Percentiles rank a stretch among this genome's conserved stretches.
These are phyloP conservation scores for Acronicta leporina DNA, from an alignment of 2,888 invertebrate species.

Conservation along the genomic window DNA sequence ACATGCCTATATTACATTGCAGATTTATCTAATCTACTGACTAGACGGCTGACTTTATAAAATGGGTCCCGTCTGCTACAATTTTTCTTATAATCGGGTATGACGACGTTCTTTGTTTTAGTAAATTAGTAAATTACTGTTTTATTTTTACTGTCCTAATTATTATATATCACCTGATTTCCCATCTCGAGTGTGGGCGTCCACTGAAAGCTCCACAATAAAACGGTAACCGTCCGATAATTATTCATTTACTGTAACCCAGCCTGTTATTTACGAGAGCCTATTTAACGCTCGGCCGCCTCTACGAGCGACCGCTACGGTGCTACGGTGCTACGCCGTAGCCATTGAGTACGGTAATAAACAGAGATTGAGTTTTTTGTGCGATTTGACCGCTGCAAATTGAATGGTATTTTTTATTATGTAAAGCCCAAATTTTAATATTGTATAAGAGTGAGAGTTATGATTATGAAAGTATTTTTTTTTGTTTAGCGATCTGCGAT, in stretches of 20 bases:
- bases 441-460: constrained; percentile 11
- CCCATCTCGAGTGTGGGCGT: constrained; percentile 43
- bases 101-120: no score
- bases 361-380: constrained; percentile 48
- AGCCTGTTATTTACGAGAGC: constrained; percentile 67
- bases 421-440: constrained; percentile 14
- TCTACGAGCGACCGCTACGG: constrained; percentile 65
- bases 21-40: no score
- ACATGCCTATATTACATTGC: no score
- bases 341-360: constrained; percentile 47
- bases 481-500: no score
- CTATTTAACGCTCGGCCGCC: constrained; percentile 68
- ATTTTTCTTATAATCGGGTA: no score
- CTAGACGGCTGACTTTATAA: no score
- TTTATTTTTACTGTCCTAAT: constrained; percentile 18
- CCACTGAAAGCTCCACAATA: constrained; percentile 55
- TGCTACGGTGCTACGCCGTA: constrained; percentile 62
- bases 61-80: no score
- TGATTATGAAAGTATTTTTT: constrained; percentile 2
- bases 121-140: no score
- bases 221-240: constrained; percentile 77
- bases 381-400: constrained; percentile 30
- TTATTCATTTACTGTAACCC: constrained; percentile 79
- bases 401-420: constrained; percentile 39
- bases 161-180: constrained; percentile 41